phyloP scores from a whole-genome alignment of 30 jellyfish, hydroid and myxozoan genomes.

The Chironex yamaguchii region DNA sequence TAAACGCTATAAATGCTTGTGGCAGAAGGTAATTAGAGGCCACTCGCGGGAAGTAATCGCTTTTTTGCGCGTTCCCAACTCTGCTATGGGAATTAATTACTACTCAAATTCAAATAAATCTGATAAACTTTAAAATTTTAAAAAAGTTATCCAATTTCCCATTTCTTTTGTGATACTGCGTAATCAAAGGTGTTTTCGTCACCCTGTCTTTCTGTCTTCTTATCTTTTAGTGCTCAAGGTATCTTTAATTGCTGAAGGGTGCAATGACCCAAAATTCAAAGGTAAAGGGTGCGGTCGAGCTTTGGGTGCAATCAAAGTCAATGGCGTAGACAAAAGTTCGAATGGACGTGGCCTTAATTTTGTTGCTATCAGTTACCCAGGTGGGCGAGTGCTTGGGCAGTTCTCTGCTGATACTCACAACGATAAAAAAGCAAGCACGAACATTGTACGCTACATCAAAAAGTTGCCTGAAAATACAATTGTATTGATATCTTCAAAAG shows the following conservation, averaged over 20 bases:
- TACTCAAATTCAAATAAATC: no score
- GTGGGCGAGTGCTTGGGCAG: slow-evolving; percentile 21
- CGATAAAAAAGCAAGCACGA: slow-evolving; percentile 61
- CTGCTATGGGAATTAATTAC: no score
- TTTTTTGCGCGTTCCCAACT: no score
- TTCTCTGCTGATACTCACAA: slow-evolving; percentile 50
- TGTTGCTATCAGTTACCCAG: slow-evolving; percentile 44
- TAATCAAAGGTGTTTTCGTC: no score
- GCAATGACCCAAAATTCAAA: slow-evolving; percentile 59
- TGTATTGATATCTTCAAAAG: slow-evolving; percentile 57
- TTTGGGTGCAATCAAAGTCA: slow-evolving; percentile 47
- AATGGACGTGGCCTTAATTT: slow-evolving; percentile 41
- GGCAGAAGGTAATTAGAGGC: no score
- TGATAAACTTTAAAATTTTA: no score
- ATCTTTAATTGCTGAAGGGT: slow-evolving; percentile 52
- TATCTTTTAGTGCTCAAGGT: slow-evolving; percentile 21
- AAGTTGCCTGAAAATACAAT: slow-evolving; percentile 52
- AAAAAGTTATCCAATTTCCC: no score
- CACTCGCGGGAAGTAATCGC: no score
- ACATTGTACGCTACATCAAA: slow-evolving; percentile 52
- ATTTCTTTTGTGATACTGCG: no score
- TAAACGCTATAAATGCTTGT: no score
- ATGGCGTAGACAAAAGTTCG: slow-evolving; percentile 49
- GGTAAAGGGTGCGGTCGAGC: slow-evolving; percentile 55
- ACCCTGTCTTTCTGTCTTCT: background rate